Evolutionary conservation across 2,113 vertebrate genomes (phyloP), one percentile per base, ranked within the genome.

Genomic region (Candoia aspera): DNA sequence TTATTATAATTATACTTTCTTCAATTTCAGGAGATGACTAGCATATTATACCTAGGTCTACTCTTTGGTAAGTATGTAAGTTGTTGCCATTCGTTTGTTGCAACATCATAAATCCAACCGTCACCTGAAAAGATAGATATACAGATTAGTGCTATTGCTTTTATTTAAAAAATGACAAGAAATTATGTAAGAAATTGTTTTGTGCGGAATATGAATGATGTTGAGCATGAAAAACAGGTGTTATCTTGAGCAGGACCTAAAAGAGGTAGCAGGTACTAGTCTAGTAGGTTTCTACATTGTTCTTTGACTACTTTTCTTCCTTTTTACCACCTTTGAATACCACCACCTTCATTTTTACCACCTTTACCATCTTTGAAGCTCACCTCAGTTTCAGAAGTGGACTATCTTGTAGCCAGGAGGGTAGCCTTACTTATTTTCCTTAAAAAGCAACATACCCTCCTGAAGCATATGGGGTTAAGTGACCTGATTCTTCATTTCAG

Each of bases 51-150:
- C 99, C 99, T 98, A 83, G 99, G 98, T 93, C 98, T 98, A 92
- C 98, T 98, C 96, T 98, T 97, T 90, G 98, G 98, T 57, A 98
- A 97, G 95, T 99, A 98, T 64, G 97, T 97, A 24, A 98, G 95
- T 89, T 99, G 98, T 92, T 96, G 98, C 99, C 99, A 99, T 95
- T 97, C 97, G 59, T 98, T 98, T 84, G 98, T 98, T 90, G 97
- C 94, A 54, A 98, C 86, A 95, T 97, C 98, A 95, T 99, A 97
- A 96, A 98, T 96, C 99, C 99, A 99, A 4, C 98, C 98, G 90
- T 99, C 99, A 97, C 98, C 99, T 98, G 9, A 37, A 95, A 94
- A 57, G 0, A 46, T 95, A 49, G 92, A 91, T 26, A 83, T 0
- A 19, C 1, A 54, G 55, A 57, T 94, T n/a, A 94, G 54, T 1